phyloP scores from a whole-genome alignment of 2,113 vertebrate genomes.

The Aspidoscelis tigris region DNA sequence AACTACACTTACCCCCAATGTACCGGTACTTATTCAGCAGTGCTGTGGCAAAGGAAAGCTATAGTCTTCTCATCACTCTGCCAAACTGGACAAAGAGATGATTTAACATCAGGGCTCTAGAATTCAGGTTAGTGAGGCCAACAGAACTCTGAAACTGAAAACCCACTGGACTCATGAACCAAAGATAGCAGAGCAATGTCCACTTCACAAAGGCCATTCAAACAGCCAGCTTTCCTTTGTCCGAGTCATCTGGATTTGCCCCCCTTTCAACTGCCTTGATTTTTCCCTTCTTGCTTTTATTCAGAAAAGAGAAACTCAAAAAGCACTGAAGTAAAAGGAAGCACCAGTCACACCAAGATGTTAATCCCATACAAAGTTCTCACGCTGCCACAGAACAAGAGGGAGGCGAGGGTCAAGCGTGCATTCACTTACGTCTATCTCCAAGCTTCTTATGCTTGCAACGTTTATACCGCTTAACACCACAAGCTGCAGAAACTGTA shows the following conservation, averaged over 20 bases:
- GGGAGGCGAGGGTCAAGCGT: conserved; percentile 20
- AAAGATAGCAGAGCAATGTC: not conserved
- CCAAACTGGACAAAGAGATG: not conserved
- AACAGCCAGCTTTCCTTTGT: not conserved
- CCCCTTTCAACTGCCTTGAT: no score
- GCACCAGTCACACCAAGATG: not conserved
- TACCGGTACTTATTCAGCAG: not conserved
- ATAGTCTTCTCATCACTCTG: no score
- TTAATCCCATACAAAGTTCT: not conserved
- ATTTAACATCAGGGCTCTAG: not conserved
- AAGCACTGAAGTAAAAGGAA: not conserved
- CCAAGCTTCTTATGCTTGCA: conserved; percentile 52
- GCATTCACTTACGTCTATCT: conserved; percentile 71
- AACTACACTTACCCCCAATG: not conserved
- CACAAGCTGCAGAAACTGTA: conserved; percentile 63
- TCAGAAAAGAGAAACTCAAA: not conserved
- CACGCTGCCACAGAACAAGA: not conserved
- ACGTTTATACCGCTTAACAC: conserved; percentile 58
- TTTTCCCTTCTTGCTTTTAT: not conserved
- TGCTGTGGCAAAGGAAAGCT: no score
- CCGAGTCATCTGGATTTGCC: not conserved
- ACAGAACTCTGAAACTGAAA: not conserved
- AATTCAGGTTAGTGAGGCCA: not conserved
- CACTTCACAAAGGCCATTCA: not conserved
- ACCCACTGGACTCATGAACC: not conserved